A percentile compares a stretch with the other conserved stretches of the same genome.
Conservation (phyloP, 2,888 invertebrate genomes). For the Chamaedrilus cognettii region DNA sequence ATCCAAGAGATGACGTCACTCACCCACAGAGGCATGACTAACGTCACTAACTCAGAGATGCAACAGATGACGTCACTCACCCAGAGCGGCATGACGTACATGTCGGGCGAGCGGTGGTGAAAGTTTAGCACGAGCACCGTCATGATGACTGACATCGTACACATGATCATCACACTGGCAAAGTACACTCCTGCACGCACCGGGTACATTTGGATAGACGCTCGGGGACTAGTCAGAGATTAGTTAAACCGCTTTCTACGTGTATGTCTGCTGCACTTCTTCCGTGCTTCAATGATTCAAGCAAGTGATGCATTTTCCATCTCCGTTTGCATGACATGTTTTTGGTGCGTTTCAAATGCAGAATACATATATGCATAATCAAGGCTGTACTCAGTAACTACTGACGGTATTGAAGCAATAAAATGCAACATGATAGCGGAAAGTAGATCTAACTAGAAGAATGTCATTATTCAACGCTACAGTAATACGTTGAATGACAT, state of each 20-base stretch:
- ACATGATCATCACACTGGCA: slow-evolving; percentile 99
- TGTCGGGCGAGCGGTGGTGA: slow-evolving; percentile 93
- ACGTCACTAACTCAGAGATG: slow-evolving; percentile 41
- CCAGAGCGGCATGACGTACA: slow-evolving; percentile 68
- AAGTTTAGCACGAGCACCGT: slow-evolving; percentile 96
- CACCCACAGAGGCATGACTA: slow-evolving; percentile 37
- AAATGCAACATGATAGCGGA: too few relatives aligned
- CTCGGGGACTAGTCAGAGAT: neutral
- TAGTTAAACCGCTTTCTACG: neutral
- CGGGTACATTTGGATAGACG: neutral
- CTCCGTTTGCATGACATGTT: too few relatives aligned
- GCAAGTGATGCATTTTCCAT: too few relatives aligned
- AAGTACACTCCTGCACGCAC: slow-evolving; percentile 84
- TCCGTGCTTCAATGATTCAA: too few relatives aligned
- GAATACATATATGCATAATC: too few relatives aligned
- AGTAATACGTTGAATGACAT: too few relatives aligned
- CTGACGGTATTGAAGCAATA: too few relatives aligned
- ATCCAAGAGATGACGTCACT: neutral
- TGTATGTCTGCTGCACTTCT: too few relatives aligned
- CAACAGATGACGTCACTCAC: slow-evolving; percentile 58
- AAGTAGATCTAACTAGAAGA: too few relatives aligned
- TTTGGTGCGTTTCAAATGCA: too few relatives aligned
- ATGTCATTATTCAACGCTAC: too few relatives aligned
- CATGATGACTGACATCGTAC: slow-evolving; percentile 94
- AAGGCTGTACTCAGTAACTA: too few relatives aligned